phyloP scores from a whole-genome alignment of 2,113 vertebrate species.

The Toxostoma redivivum region DNA sequence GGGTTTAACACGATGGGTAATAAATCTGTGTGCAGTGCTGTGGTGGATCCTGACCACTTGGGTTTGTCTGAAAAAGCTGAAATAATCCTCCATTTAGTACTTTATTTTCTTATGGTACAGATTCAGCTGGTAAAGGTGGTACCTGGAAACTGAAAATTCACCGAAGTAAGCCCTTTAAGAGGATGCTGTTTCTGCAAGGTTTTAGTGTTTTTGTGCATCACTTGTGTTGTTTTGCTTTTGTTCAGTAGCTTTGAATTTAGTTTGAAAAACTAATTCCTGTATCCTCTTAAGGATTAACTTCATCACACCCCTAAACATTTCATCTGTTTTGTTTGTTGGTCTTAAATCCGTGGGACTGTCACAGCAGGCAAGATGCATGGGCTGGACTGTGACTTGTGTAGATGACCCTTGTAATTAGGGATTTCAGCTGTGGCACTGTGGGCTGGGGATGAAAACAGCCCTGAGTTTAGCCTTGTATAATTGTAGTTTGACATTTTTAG shows the following conservation, averaged over 20 bases:
- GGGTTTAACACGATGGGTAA: background rate
- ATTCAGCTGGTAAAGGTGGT: background rate
- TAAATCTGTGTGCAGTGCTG: background rate
- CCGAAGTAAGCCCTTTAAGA: background rate
- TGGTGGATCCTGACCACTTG: background rate
- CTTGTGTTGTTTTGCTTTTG: background rate
- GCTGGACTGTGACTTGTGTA: background rate
- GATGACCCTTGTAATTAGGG: conserved; percentile 10
- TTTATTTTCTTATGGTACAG: background rate
- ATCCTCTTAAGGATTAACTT: conserved; percentile 40
- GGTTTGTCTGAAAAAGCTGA: background rate
- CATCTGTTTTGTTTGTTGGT: conserved; percentile 10
- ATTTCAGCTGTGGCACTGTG: background rate
- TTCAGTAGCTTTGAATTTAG: background rate
- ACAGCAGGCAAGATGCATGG: background rate
- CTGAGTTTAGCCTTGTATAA: background rate
- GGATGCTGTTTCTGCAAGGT: background rate
- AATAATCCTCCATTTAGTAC: background rate
- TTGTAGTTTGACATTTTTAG: background rate
- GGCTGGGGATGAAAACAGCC: background rate
- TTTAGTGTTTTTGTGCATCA: background rate
- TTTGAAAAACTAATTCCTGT: conserved; percentile 24
- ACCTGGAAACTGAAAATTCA: background rate
- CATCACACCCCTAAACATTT: background rate
- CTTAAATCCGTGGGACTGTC: background rate